These are phyloP conservation scores for Remorina albescens DNA, from an alignment of 2,797 vertebrate species.

Conservation along the genomic window DNA sequence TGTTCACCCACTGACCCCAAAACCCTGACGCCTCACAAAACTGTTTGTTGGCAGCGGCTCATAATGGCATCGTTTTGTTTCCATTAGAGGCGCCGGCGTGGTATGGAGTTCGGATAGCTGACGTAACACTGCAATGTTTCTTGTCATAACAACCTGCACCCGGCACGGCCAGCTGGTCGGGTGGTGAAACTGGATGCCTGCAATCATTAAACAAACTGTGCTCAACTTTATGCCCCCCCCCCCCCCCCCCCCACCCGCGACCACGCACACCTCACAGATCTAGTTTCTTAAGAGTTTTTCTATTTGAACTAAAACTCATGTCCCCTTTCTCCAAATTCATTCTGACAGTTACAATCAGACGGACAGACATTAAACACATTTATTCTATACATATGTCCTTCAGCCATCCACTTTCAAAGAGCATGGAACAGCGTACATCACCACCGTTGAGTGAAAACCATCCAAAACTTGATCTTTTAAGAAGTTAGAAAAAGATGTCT, in stretches of 20 bases:
- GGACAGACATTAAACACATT: background rate
- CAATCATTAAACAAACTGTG: slow-evolving; percentile 27
- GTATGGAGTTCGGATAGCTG: slow-evolving; percentile 46
- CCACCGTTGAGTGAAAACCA: background rate
- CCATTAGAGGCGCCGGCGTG: slow-evolving; percentile 9
- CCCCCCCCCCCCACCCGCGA: no score
- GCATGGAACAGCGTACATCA: background rate
- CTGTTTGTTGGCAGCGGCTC: slow-evolving; percentile 9
- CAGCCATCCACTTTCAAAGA: slow-evolving; percentile 7
- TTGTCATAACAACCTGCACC: slow-evolving; percentile 60
- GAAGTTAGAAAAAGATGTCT: slow-evolving; percentile 21
- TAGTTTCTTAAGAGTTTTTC: background rate
- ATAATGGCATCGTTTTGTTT: slow-evolving; percentile 22
- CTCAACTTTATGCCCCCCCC: background rate
- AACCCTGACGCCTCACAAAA: slow-evolving; percentile 10
- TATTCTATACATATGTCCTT: background rate
- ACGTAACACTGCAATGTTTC: slow-evolving; percentile 44
- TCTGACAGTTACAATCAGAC: background rate
- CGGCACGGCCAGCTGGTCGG: slow-evolving; percentile 23
- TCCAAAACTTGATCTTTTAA: background rate
- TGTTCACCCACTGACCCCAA: slow-evolving; percentile 18
- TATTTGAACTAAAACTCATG: background rate
- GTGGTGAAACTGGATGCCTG: slow-evolving; percentile 29
- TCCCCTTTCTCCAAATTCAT: background rate
- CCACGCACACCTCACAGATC: background rate